Conservation (phyloP, 2,888 invertebrate genomes). For the Tinea pellionella region DNA sequence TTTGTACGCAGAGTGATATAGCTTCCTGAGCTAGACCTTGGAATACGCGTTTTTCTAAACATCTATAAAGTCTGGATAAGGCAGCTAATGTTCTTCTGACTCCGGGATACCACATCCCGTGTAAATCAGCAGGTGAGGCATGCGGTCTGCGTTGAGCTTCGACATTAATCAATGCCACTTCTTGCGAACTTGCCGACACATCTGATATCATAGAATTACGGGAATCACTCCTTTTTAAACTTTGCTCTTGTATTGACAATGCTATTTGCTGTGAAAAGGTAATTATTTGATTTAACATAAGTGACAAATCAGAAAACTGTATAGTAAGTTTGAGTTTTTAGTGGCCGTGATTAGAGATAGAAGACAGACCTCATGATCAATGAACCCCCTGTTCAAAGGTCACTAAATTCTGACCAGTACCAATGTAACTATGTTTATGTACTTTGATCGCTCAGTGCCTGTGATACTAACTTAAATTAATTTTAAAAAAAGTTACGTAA, state of each 20-base stretch:
- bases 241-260: slow-evolving; percentile 70
- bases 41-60: slow-evolving; percentile 94
- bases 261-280: slow-evolving; percentile 71
- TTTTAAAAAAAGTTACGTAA: no score
- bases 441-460: no score
- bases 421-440: no score
- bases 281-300: neutral
- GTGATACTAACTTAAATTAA: no score
- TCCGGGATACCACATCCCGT: slow-evolving; percentile 99
- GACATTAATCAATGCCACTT: slow-evolving; percentile 74
- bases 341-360: no score
- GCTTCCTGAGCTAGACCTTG: slow-evolving; percentile 98
- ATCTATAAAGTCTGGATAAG: slow-evolving; percentile 86
- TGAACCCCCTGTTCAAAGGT: no score
- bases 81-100: slow-evolving; percentile 95
- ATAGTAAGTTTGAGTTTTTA: no score
- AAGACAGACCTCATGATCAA: no score
- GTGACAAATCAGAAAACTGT: no score
- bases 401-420: no score
- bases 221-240: slow-evolving; percentile 72
- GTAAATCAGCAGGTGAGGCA: slow-evolving; percentile 93
- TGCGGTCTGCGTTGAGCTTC: slow-evolving; percentile 44
- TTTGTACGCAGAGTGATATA: slow-evolving; percentile 90
- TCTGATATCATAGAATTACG: slow-evolving; percentile 76
- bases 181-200: slow-evolving; percentile 75